Evolutionary conservation across 2,797 vertebrate species (phyloP).

Genomic region (Gallinago solitaria): DNA sequence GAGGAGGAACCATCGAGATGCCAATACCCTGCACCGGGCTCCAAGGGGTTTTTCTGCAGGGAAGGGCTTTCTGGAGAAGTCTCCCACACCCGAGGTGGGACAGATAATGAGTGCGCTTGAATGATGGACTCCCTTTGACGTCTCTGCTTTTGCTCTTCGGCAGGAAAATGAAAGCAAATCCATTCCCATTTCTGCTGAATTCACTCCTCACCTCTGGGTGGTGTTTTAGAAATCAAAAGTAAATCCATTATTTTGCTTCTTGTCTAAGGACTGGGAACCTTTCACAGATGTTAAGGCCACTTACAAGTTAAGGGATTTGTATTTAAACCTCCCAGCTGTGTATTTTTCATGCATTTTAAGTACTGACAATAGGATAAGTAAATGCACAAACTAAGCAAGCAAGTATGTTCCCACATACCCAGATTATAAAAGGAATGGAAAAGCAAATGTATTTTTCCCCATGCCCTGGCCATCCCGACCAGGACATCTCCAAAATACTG

Average conservation of each 20-base stretch:
- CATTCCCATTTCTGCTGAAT: constrained; percentile 32
- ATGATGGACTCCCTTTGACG: background rate
- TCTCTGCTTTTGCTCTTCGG: background rate
- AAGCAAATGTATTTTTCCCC: background rate
- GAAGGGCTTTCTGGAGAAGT: background rate
- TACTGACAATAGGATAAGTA: background rate
- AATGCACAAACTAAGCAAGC: constrained; percentile 9
- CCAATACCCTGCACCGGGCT: background rate
- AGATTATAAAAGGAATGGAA: background rate
- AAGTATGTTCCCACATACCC: background rate
- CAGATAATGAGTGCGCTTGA: background rate
- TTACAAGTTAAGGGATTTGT: constrained; percentile 14
- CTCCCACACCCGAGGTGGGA: background rate
- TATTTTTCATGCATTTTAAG: constrained; percentile 49
- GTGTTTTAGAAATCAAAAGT: constrained; percentile 44
- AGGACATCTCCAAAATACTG: background rate
- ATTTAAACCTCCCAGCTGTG: constrained; percentile 8
- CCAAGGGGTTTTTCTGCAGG: background rate
- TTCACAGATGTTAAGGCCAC: constrained; percentile 36
- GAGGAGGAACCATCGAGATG: background rate
- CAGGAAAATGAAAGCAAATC: constrained; percentile 44
- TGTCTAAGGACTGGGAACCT: constrained; percentile 17
- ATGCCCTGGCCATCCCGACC: background rate
- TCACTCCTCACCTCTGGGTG: constrained; percentile 50
- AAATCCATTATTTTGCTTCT: constrained; percentile 15